These are phyloP conservation scores for Oedothorax gibbosus DNA, from an alignment of 1,140 invertebrate genomes.

Conservation along the genomic window DNA sequence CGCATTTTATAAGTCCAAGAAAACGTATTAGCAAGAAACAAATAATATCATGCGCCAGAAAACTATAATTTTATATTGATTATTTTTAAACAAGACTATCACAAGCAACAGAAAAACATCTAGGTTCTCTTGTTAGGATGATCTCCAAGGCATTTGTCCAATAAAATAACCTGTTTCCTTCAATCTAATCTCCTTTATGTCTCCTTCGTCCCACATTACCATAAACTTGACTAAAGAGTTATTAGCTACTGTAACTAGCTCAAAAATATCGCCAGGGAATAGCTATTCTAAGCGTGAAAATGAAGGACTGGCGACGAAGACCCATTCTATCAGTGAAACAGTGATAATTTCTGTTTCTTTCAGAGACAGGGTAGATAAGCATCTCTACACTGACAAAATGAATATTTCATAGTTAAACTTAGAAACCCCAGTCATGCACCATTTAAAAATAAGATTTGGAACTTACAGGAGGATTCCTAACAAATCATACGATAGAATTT, in stretches of 20 bases:
- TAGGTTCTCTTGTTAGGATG: constrained; percentile 2
- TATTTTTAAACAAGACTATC: constrained; percentile 8
- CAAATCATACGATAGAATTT: too few species aligned
- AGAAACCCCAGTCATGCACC: too few species aligned
- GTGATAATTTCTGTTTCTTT: neutral
- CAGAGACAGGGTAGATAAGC: too few species aligned
- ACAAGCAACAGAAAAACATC: neutral
- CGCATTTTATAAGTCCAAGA: constrained; percentile 13
- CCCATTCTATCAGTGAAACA: constrained; percentile 20
- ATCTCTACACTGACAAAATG: too few species aligned
- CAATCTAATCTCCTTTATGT: too few species aligned
- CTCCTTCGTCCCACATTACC: neutral
- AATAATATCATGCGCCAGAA: too few species aligned
- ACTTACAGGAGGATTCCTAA: too few species aligned
- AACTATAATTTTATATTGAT: neutral
- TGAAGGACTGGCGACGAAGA: constrained; percentile 29
- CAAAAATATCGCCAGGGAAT: constrained; percentile 27
- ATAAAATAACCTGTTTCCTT: neutral
- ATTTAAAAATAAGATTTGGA: too few species aligned
- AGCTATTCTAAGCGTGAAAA: constrained; percentile 43
- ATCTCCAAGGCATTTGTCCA: constrained; percentile 17
- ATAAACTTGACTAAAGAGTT: constrained; percentile 24
- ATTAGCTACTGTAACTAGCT: constrained; percentile 7
- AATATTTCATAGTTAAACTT: too few species aligned
- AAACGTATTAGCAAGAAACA: too few species aligned